Conservation (phyloP, 1,140 invertebrate genomes). For the Drosophila serrata region DNA sequence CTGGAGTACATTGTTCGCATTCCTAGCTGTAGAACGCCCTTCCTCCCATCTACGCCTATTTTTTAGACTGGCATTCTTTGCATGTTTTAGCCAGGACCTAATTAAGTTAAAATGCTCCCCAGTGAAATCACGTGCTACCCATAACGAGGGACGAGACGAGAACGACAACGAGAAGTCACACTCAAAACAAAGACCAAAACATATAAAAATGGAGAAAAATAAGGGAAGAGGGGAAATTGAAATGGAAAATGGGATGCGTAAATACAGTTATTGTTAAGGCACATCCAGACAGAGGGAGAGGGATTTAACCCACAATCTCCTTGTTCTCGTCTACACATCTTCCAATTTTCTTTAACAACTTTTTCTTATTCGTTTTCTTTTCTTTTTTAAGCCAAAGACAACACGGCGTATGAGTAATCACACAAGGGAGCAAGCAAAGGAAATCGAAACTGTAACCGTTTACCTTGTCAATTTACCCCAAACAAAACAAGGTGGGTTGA, state of each 20-base stretch:
- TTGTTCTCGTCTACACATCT: background rate
- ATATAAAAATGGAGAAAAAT: conserved; percentile 3
- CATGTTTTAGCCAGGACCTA: conserved; percentile 62
- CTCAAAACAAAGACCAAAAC: conserved; percentile 24
- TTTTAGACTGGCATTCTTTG: conserved; percentile 32
- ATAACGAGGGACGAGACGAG: conserved; percentile 54
- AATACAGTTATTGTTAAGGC: conserved; percentile 39
- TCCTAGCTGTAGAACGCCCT: background rate
- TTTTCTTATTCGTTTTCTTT: conserved; percentile 28
- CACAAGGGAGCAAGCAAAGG: conserved; percentile 26
- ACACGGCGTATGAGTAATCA: conserved; percentile 73
- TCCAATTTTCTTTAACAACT: conserved; percentile 15
- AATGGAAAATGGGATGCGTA: conserved; percentile 44
- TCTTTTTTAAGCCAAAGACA: conserved; percentile 6
- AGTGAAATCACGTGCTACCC: conserved; percentile 76
- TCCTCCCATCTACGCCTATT: background rate
- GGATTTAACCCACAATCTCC: conserved; percentile 21
- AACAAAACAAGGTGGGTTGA: background rate
- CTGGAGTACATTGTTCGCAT: conserved; percentile 1
- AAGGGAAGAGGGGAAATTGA: background rate
- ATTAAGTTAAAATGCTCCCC: conserved; percentile 83
- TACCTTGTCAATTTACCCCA: conserved; percentile 45
- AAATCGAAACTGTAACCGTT: conserved; percentile 66
- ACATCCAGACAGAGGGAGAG: background rate
- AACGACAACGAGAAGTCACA: conserved; percentile 30